Conservation (phyloP, 1,140 invertebrate species). For the Hetaerina americana region DNA sequence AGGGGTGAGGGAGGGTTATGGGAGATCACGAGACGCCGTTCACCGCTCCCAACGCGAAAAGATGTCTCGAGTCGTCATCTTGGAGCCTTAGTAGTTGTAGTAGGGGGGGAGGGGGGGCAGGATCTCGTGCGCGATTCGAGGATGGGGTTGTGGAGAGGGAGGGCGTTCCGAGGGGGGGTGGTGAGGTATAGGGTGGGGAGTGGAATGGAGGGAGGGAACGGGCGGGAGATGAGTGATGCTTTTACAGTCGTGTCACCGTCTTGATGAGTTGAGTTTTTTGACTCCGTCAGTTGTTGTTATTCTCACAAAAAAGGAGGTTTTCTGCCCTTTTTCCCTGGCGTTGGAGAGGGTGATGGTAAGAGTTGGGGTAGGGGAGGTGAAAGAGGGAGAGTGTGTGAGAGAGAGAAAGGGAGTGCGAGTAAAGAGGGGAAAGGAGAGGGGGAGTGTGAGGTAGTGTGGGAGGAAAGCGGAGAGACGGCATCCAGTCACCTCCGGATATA, state of each 20-base stretch:
- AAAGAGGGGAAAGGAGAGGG: neutral
- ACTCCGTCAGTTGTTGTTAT: neutral
- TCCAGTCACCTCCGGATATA: no score
- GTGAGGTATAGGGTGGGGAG: no score
- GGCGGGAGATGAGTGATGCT: neutral
- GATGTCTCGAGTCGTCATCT: no score
- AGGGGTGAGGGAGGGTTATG: neutral
- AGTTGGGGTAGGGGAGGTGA: neutral
- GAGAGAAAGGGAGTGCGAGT: neutral
- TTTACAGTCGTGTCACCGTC: neutral
- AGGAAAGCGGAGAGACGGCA: neutral
- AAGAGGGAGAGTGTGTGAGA: neutral
- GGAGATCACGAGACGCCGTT: neutral
- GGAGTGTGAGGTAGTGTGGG: neutral
- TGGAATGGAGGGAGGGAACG: neutral
- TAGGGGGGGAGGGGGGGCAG: no score
- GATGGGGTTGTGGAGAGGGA: no score
- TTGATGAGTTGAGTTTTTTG: neutral
- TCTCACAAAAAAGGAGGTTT: neutral
- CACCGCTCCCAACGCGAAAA: neutral
- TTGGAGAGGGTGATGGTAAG: neutral
- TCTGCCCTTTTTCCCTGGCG: neutral
- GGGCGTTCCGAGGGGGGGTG: no score
- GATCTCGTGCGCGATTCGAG: no score
- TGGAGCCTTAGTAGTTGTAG: no score